Evolutionary conservation across 2,888 invertebrate species (phyloP), one percentile per base, ranked within the genome.

Genomic region (Tetragonula carbonaria): DNA sequence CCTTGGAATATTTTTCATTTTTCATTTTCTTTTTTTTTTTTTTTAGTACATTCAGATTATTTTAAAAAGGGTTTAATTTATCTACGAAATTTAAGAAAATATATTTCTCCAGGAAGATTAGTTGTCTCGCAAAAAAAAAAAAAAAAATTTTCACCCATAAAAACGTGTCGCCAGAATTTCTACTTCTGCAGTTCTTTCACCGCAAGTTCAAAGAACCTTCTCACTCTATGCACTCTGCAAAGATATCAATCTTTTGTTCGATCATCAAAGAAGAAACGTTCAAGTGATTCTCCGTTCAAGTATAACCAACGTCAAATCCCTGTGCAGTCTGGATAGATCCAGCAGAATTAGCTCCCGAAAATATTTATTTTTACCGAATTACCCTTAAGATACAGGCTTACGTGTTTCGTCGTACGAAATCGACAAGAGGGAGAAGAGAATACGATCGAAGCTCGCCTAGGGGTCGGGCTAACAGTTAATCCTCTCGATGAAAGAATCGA

Each of bases 291-390:
- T 33, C 13, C 4, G 23, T 71, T 78, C 66, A n/a, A 78, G 23
- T 55, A 51, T 0, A 11, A n/a, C 8, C 28, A 62, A 23, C 23
- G 57, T n/a, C 55, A 16, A 14, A 11, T 45, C 38, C 23, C 21
- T 1, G 11, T 14, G 14, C 67, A 11, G 55, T 23, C 68, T 28
- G 23, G 65, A 53, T 45, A 23, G 53, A 51, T 21, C 72, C 5
- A 78, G 28, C 50, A 18, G 72, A 76, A 83, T 82, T 82, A 79
- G 75, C 76, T 23, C 57, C 33, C 6, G 23, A 74, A 74, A 79
- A 78, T 79, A 79, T 79, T 82, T 82, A 79, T 67, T 57, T 74
- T 82, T 4, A 18, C 66, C 4, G 51, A 65, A 70, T 71, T 71
- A 72, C 75, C 45, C 74, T 66, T 18, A 21, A 16, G 65, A 45